Percentiles rank a stretch among this genome's conserved stretches.
phyloP scores from a whole-genome alignment of 2,113 vertebrate genomes.

The Smithornis capensis region DNA sequence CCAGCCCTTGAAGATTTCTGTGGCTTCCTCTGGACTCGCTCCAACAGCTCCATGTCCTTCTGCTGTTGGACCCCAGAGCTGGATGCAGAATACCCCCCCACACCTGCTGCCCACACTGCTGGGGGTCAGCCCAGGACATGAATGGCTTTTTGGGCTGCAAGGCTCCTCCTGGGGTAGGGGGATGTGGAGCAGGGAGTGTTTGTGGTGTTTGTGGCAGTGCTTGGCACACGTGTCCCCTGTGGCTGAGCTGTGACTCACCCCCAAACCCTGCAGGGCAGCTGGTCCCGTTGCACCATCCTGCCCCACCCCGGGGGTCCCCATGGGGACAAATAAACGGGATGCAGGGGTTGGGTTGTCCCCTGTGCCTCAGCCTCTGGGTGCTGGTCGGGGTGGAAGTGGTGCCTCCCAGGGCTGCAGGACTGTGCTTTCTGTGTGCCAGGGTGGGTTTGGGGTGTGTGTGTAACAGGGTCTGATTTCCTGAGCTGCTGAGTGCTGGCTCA shows the following conservation, averaged over 20 bases:
- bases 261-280: neutral
- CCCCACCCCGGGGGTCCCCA: neutral
- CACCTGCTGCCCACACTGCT: neutral
- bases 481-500: neutral
- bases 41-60: neutral
- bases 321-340: neutral
- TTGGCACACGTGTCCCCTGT: too few relatives aligned
- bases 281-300: neutral
- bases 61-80: neutral
- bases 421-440: fast-evolving
- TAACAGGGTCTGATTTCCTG: neutral
- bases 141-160: neutral
- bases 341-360: neutral
- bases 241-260: neutral
- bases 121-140: neutral
- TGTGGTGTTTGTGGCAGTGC: neutral
- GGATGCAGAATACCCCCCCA: neutral
- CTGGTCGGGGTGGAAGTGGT: neutral
- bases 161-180: neutral
- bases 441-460: neutral
- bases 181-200: neutral
- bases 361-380: neutral
- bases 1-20: neutral
- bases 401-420: neutral
- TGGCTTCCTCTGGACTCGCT: too few relatives aligned